Evolutionary conservation across 2,888 invertebrate species (phyloP).

Genomic region (Diarsia mendica): DNA sequence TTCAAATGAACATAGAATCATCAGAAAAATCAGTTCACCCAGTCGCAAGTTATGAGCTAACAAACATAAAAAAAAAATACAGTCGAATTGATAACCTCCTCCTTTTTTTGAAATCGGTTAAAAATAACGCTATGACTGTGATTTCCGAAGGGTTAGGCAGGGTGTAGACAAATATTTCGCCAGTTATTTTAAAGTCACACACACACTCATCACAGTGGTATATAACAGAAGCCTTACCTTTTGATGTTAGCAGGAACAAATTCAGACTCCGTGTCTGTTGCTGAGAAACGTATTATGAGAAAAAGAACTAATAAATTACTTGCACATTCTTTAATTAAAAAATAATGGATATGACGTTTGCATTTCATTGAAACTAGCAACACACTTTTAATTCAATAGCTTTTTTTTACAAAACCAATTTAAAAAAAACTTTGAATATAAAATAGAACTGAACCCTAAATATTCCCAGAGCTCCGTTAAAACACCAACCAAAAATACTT

Average conservation of each 20-base stretch:
- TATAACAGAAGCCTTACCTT: background rate
- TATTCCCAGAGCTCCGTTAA: conserved; percentile 12
- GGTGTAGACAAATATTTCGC: background rate
- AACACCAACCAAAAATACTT: conserved; percentile 36
- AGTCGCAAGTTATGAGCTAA: no score
- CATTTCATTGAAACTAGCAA: background rate
- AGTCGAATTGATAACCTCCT: no score
- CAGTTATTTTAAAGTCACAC: background rate
- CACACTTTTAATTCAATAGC: background rate
- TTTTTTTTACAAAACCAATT: background rate
- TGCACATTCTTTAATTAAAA: background rate
- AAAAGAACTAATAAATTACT: background rate
- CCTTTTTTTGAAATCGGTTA: no score
- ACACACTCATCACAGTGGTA: no score
- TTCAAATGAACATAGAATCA: no score
- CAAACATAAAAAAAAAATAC: no score
- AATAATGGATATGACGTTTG: background rate
- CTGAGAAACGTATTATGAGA: background rate
- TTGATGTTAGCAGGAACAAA: background rate
- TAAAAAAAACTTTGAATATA: background rate
- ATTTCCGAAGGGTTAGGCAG: background rate
- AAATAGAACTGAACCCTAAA: conserved; percentile 8
- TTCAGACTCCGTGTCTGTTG: background rate
- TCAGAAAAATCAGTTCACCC: no score
- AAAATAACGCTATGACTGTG: background rate